Evolutionary conservation across 2,113 vertebrate genomes (phyloP).

Genomic region (Aphyosemion australe): DNA sequence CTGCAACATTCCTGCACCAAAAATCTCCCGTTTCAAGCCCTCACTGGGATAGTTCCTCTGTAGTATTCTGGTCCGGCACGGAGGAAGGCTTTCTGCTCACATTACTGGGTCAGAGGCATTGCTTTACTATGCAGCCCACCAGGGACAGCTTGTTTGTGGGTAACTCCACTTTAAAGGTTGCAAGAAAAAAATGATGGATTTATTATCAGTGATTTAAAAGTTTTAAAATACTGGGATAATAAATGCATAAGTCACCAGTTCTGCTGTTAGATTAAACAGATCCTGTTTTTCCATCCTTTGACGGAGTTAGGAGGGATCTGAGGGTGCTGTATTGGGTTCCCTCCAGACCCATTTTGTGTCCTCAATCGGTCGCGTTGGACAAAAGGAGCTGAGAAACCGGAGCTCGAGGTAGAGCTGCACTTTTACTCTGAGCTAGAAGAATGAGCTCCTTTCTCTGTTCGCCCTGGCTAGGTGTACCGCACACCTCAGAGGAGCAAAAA

Average conservation of each 20-base stretch:
- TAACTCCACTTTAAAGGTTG: conserved; percentile 63
- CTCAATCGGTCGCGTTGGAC: conserved; percentile 67
- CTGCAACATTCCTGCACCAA: conserved; percentile 62
- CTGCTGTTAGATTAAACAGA: too few relatives aligned
- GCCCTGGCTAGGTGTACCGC: conserved; percentile 57
- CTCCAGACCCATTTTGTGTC: conserved; percentile 75
- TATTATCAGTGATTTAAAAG: background rate
- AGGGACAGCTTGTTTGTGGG: conserved; percentile 51
- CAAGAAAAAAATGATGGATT: conserved; percentile 6
- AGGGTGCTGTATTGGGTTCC: conserved; percentile 74
- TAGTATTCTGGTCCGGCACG: conserved; percentile 29
- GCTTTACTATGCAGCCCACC: conserved; percentile 58
- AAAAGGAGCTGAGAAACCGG: conserved; percentile 79
- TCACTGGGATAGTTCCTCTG: conserved; percentile 25
- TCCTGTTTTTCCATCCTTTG: conserved; percentile 18
- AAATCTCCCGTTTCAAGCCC: conserved; percentile 42
- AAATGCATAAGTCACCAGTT: background rate
- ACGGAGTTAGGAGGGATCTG: conserved; percentile 59
- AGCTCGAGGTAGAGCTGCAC: conserved; percentile 64
- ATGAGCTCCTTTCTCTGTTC: conserved; percentile 72
- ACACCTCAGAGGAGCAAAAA: conserved; percentile 76
- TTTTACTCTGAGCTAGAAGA: conserved; percentile 65
- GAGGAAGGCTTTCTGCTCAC: conserved; percentile 57
- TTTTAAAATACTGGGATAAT: background rate
- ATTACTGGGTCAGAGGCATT: conserved; percentile 69